phyloP scores from a whole-genome alignment of 53 echinoderm and acorn worm species.

The Mesocentrotus franciscanus region DNA sequence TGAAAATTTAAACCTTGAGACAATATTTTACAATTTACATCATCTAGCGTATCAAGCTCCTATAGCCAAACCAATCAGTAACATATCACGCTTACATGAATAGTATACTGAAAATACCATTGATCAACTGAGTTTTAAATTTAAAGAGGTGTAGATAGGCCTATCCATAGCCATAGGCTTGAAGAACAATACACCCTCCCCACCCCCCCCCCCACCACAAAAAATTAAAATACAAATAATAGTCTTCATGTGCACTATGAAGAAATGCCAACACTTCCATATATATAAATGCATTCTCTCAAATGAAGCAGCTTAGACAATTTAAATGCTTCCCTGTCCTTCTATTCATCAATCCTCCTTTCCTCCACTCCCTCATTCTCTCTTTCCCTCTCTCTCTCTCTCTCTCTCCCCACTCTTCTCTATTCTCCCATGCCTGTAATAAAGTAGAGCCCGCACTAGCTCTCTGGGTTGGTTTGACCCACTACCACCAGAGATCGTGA shows the following conservation, averaged over 20 bases:
- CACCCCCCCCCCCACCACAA: not conserved
- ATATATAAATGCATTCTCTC: not conserved
- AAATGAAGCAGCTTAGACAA: not conserved
- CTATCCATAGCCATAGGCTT: no score
- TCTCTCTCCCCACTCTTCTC: not conserved
- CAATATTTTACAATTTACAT: no score
- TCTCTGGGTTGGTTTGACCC: slow-evolving; percentile 53
- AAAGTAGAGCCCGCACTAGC: not conserved
- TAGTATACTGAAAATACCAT: no score
- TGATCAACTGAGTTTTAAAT: no score
- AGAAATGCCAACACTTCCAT: not conserved
- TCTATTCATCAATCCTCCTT: not conserved
- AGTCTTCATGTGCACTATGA: not conserved
- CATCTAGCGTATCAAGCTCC: no score
- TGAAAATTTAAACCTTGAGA: no score
- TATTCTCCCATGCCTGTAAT: not conserved
- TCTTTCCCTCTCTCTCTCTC: not conserved
- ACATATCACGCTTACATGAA: no score
- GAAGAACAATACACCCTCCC: no score
- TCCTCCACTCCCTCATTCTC: not conserved
- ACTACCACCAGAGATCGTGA: slow-evolving; percentile 77
- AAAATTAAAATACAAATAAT: not conserved
- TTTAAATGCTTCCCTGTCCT: not conserved
- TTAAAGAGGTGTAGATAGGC: no score
- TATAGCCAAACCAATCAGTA: no score